A percentile compares a stretch with the other conserved stretches of the same genome.
These are phyloP conservation scores for Aphelocoma californica DNA, from an alignment of 2,797 vertebrate genomes.

Conservation along the genomic window DNA sequence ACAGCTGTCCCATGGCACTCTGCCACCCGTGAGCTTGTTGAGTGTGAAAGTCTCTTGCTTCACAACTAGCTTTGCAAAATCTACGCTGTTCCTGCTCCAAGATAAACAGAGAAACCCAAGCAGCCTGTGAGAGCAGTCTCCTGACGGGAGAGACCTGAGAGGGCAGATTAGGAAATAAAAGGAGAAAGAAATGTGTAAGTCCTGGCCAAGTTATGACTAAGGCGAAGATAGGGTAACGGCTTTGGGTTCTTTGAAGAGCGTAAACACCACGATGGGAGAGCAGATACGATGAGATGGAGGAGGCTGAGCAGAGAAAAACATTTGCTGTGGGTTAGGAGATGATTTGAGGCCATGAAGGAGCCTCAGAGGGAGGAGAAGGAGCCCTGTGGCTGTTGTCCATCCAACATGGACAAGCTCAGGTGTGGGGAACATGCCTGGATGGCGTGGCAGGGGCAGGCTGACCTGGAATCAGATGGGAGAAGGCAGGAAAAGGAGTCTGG, in stretches of 20 bases:
- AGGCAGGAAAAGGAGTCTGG: background rate
- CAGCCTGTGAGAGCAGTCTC: background rate
- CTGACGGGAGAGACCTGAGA: constrained; percentile 35
- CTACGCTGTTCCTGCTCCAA: background rate
- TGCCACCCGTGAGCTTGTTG: background rate
- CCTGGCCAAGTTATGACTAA: constrained; percentile 58
- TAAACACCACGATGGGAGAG: constrained; percentile 26
- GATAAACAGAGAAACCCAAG: constrained; percentile 52
- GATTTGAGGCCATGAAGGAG: background rate
- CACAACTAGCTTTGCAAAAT: constrained; percentile 54
- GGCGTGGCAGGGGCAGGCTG: background rate
- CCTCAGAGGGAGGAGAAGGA: background rate
- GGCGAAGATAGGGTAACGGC: constrained; percentile 5
- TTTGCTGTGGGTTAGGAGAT: background rate
- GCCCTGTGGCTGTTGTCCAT: background rate
- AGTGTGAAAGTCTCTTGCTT: constrained; percentile 29
- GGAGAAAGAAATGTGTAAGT: background rate
- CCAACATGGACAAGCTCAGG: background rate
- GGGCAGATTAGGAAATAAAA: constrained; percentile 40
- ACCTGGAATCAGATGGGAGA: background rate
- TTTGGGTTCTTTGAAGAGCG: background rate
- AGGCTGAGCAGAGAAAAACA: background rate
- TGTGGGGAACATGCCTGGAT: background rate
- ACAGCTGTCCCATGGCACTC: constrained; percentile 30
- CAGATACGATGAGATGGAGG: background rate